Base-by-base conservation (phyloP, 2,888 invertebrate species). In the Morpho achilles region DNA sequence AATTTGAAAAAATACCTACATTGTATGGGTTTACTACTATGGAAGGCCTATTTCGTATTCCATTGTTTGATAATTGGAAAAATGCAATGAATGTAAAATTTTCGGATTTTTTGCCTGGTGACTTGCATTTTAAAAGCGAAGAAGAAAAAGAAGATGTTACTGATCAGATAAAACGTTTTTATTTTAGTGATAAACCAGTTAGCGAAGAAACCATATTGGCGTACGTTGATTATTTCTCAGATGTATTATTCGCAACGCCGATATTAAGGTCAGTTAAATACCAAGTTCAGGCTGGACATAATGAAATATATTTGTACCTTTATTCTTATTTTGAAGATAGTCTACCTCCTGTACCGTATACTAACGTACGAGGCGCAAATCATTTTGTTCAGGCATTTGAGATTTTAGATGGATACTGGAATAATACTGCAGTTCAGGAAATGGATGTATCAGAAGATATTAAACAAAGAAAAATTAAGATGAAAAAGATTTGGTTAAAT, bases 211-310 rank as follows among this genome's bases (percentile, higher is more conserved):
- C 65, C 8, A 57, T 80, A 50, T 60, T 76, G 9, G 56, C 54
- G 8, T 83, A 69, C 47, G 64, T 80, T 0, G 66, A 82, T 61
- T 82, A 69, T 50, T 78, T 75, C 56, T 63, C 76, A 2, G 88
- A 94, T 89, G 49, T 71, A 0, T 8, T 72, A 0, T 77, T 81
- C 58, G 57, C 66, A 0, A 73, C 71, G 57, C 60, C 79, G 0
- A 70, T 67, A 5, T 53, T 82, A 6, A 61, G 72, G 56, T 67
- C 75, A 0, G 62, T 72, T 0, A 71, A 74, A n/a, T 50, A 76
- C 9, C 75, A 76, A 16, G 61, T 68, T 2, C 67, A 75, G 40
- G 71, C 71, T 23, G 77, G 80, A 2, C 69, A 80, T 59, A 59
- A 78, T 56, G 61, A 75, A 59, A 65, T 82, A 40, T 82, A 77